Evolutionary conservation across 1,140 invertebrate genomes (phyloP).

Genomic region (Streblospio benedicti): DNA sequence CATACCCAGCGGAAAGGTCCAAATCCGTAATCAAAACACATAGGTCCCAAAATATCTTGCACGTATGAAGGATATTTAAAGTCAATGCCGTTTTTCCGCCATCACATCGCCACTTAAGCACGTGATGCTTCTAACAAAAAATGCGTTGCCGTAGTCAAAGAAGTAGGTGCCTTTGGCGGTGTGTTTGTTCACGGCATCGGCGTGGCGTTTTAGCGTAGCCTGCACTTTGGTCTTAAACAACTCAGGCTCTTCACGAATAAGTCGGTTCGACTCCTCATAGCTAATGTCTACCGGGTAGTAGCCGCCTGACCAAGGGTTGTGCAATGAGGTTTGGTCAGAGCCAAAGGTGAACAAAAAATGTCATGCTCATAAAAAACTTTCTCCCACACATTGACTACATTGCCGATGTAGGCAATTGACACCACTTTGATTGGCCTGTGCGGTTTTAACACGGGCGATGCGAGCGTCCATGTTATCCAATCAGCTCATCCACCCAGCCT

Average conservation of each 20-base stretch:
- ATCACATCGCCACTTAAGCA: slow-evolving; percentile 51
- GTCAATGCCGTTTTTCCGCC: slow-evolving; percentile 40
- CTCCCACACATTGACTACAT: slow-evolving; percentile 57
- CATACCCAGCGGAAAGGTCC: slow-evolving; percentile 67
- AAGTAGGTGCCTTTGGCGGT: slow-evolving; percentile 55
- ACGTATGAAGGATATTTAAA: slow-evolving; percentile 65
- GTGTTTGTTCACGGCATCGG: slow-evolving; percentile 57
- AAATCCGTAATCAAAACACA: slow-evolving; percentile 62
- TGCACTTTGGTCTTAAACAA: too few species aligned
- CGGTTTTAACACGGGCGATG: slow-evolving; percentile 47
- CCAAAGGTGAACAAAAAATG: slow-evolving; percentile 58
- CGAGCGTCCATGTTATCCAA: slow-evolving; percentile 51
- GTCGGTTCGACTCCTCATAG: too few species aligned
- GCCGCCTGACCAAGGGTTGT: slow-evolving; percentile 60
- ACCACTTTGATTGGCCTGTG: slow-evolving; percentile 34
- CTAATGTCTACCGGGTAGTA: slow-evolving; percentile 61
- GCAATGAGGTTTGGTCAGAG: slow-evolving; percentile 63
- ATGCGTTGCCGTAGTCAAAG: slow-evolving; percentile 66
- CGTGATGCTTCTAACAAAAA: slow-evolving; percentile 57
- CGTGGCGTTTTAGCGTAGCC: slow-evolving; percentile 49
- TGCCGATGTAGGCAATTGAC: slow-evolving; percentile 57
- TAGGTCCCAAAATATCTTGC: slow-evolving; percentile 64
- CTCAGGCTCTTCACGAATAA: too few species aligned
- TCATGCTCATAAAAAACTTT: too few species aligned
- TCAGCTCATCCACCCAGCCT: slow-evolving; percentile 57